These are phyloP conservation scores for Hartigia nigra DNA, from an alignment of 2,888 invertebrate genomes.

Conservation along the genomic window DNA sequence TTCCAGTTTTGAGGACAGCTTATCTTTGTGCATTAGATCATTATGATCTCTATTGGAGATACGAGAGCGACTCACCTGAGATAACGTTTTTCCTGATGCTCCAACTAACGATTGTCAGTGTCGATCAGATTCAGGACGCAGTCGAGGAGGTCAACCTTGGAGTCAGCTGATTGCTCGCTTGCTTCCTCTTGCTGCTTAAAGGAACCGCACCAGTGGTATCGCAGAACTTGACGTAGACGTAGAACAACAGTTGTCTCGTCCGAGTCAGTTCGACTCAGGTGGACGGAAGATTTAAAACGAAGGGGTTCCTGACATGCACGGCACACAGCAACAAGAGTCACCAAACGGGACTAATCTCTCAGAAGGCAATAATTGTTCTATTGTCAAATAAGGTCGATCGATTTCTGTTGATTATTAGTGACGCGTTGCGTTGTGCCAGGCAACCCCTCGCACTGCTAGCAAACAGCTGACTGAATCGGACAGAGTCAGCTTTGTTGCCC, in stretches of 20 bases:
- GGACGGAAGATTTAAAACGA: background rate
- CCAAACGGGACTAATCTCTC: background rate
- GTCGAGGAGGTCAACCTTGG: background rate
- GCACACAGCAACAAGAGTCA: background rate
- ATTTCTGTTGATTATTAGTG: background rate
- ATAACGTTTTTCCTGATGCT: background rate
- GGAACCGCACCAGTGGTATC: background rate
- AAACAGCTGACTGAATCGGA: constrained; percentile 4
- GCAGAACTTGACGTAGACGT: background rate
- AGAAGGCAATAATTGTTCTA: background rate
- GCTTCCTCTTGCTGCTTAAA: background rate
- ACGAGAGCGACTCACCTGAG: background rate
- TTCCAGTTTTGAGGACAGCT: background rate
- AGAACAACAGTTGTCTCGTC: background rate
- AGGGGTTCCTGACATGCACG: background rate
- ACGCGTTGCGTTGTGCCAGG: background rate
- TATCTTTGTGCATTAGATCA: background rate
- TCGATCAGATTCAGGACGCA: background rate
- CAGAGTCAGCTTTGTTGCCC: background rate
- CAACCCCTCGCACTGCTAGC: constrained; percentile 6
- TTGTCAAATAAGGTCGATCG: background rate
- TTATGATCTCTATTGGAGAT: background rate
- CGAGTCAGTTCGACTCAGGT: background rate
- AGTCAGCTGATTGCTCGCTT: constrained; percentile 9
- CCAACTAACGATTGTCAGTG: background rate